Base-by-base conservation (phyloP, 2,113 vertebrate species). In the Hypomesus transpacificus region DNA sequence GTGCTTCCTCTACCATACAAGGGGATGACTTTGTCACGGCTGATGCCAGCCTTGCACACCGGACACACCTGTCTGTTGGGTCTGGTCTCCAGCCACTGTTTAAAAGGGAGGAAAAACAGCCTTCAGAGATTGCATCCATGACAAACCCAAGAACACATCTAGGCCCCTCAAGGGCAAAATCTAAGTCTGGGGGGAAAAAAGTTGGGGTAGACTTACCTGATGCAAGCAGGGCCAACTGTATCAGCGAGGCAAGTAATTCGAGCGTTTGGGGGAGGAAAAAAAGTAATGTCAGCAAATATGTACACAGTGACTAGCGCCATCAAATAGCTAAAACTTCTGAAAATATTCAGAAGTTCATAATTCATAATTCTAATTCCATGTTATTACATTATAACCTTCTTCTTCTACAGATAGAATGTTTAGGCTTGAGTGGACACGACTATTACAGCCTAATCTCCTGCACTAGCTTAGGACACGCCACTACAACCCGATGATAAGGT, bases 21-120 rank as follows among this genome's bases (percentile, higher is more conserved):
- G 0, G 97, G 97, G 84, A 99, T 99, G 56, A 99, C 97, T 89
- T 99, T 99, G 75, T 99, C 97, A 68, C 95, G 87, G 82, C 97
- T 99, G 89, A 99, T 98, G 64, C 97, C 97, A 0, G 97, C 97
- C 92, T 99, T 99, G 84, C 97, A 99, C 0, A 99, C 97, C 6
- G 97, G 97, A 89, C 97, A 99, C 78, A 99, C 97, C 82, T 99
- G 97, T 84, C 97, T 92, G 88, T 95, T 99, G 28, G 97, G 97
- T 86, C 96, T 91, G 7, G 97, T 99, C 85, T 98, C 97, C 84
- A 99, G 82, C 97, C 97, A 99, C 97, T 99, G 80, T 7, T 56
- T 4, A 50, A 28, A 70, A 13, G 21, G 28, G 22, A 31, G 2
- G 28, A 11, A 74, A 21, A 68, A n/a, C 1, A 17, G 13, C 11